Conservation (phyloP, 2,113 vertebrate genomes). For the Promerops cafer region DNA sequence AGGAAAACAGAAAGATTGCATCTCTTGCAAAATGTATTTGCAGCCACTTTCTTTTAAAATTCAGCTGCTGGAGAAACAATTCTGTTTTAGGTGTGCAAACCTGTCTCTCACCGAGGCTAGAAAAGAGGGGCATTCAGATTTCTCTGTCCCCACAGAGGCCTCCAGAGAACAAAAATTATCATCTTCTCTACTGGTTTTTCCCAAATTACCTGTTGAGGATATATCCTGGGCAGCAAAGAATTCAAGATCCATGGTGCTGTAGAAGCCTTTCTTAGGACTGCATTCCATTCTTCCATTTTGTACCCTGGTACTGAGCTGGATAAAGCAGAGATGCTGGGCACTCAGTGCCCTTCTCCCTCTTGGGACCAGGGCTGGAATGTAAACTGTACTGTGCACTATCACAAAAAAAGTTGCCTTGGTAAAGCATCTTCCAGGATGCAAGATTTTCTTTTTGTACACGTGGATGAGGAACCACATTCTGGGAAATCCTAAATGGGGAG, state of each 20-base stretch:
- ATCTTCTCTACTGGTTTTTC: not conserved
- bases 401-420: not conserved
- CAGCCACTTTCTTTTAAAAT: not conserved
- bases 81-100: not conserved
- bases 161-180: not conserved
- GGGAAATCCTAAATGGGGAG: not conserved
- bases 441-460: not conserved
- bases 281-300: not conserved
- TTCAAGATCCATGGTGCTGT: not conserved
- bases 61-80: rapidly evolving
- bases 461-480: not conserved
- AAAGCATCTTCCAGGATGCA: not conserved
- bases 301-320: not conserved
- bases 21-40: not conserved
- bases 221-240: not conserved
- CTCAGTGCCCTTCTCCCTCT: not conserved
- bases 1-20: not conserved
- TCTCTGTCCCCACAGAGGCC: not conserved
- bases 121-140: not conserved
- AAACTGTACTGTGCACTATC: not conserved
- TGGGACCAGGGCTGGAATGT: not conserved
- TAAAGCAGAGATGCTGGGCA: not conserved
- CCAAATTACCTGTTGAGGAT: not conserved
- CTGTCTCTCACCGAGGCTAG: not conserved
- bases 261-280: not conserved